A percentile compares a stretch with the other conserved stretches of the same genome.
phyloP scores from a whole-genome alignment of 2,113 vertebrate species.

The Embiotoca jacksoni region DNA sequence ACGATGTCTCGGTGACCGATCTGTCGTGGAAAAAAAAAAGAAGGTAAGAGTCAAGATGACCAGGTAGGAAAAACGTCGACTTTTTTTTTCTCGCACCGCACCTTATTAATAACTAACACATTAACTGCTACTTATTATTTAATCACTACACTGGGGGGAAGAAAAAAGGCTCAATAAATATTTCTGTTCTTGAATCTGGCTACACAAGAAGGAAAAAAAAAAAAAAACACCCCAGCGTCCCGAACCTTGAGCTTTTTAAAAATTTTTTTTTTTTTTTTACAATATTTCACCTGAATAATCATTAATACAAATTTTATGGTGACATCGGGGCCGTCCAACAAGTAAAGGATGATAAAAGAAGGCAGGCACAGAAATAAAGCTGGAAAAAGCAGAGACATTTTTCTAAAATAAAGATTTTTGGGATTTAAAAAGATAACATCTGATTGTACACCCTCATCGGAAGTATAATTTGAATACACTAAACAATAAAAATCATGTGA shows the following conservation, averaged over 20 bases:
- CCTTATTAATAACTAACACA: constrained; percentile 22
- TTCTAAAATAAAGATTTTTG: too few species aligned
- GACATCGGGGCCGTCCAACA: neutral
- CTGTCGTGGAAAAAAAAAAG: constrained; percentile 29
- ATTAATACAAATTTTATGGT: constrained; percentile 4
- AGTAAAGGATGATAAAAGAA: neutral
- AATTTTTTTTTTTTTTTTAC: neutral
- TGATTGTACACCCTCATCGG: neutral
- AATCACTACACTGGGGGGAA: constrained; percentile 20
- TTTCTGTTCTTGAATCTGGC: neutral
- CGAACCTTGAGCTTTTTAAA: neutral
- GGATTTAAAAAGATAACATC: neutral
- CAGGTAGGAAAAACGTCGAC: too few species aligned
- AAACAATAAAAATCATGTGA: too few species aligned
- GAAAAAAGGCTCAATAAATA: neutral
- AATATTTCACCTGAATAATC: constrained; percentile 29
- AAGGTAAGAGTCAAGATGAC: neutral
- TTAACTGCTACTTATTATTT: constrained; percentile 22
- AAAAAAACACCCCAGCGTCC: neutral
- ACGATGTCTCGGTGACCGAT: constrained; percentile 21
- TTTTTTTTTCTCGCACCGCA: neutral
- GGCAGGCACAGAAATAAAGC: neutral
- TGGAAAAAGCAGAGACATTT: neutral
- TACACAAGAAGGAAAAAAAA: neutral
- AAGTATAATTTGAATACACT: too few species aligned